Evolutionary conservation across 1,140 invertebrate genomes (phyloP).

Genomic region (Listronotus bonariensis): DNA sequence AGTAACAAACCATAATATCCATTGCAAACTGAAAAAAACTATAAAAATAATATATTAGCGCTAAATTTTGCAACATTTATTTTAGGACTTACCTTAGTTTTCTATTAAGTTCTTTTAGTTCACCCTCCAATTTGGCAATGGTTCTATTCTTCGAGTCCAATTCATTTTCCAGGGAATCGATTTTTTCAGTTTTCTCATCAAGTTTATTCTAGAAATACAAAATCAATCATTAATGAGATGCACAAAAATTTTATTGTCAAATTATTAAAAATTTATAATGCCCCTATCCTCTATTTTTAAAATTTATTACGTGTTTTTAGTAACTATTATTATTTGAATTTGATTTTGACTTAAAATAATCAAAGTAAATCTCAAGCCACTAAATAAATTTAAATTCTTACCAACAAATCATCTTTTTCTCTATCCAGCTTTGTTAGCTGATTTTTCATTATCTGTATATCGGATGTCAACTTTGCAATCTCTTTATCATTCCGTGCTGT

Average conservation of each 20-base stretch:
- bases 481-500: conserved; percentile 35
- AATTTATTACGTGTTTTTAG: too few species aligned
- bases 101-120: conserved; percentile 45
- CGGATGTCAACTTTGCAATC: conserved; percentile 42
- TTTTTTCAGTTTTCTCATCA: conserved; percentile 54
- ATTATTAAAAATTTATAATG: too few species aligned
- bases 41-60: conserved; percentile 9
- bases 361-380: neutral
- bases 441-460: conserved; percentile 47
- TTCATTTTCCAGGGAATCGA: conserved; percentile 48
- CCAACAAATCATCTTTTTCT: conserved; percentile 54
- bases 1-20: conserved; percentile 38
- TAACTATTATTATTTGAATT: too few species aligned
- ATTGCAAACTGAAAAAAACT: conserved; percentile 41
- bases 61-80: neutral
- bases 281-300: too few species aligned
- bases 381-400: too few species aligned
- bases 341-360: too few species aligned
- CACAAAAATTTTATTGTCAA: too few species aligned
- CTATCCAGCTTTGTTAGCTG: conserved; percentile 51
- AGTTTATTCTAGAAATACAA: conserved; percentile 46
- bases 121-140: conserved; percentile 39
- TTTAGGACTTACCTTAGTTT: conserved; percentile 49
- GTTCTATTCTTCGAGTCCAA: conserved; percentile 41
- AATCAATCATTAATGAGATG: too few species aligned